These are phyloP conservation scores for Caenorhabditis wallacei DNA, from an alignment of 2,888 invertebrate species.

Conservation along the genomic window DNA sequence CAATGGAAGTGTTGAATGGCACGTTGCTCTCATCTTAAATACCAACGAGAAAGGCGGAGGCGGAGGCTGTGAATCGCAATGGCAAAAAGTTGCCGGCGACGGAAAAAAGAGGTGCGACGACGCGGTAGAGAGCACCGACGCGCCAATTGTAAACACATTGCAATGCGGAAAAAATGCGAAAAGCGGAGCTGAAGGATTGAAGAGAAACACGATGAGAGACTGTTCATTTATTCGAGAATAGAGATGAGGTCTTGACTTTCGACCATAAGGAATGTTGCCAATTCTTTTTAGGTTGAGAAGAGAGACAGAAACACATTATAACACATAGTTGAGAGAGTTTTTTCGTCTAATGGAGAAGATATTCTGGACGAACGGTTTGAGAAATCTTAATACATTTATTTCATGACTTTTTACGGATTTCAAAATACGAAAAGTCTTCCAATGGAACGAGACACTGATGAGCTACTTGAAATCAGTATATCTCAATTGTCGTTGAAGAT, in stretches of 20 bases:
- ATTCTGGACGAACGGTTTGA: neutral
- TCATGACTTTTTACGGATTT: too few relatives aligned
- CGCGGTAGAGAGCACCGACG: constrained; percentile 4
- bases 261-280: constrained; percentile 49
- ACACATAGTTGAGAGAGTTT: constrained; percentile 15
- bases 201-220: constrained; percentile 22
- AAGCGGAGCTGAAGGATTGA: constrained; percentile 32
- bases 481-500: too few relatives aligned
- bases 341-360: neutral
- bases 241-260: constrained; percentile 34
- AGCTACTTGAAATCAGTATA: too few relatives aligned
- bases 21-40: constrained; percentile 27
- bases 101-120: constrained; percentile 40
- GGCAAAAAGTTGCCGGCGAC: constrained; percentile 61
- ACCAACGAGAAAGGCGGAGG: constrained; percentile 28
- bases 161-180: constrained; percentile 49
- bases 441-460: too few relatives aligned
- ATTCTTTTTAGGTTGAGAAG: neutral
- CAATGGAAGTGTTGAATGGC: constrained; percentile 35
- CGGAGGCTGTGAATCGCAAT: constrained; percentile 46
- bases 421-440: too few relatives aligned
- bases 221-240: constrained; percentile 13
- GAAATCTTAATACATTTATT: too few relatives aligned
- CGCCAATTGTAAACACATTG: constrained; percentile 48
- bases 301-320: too few relatives aligned